phyloP scores from a whole-genome alignment of 2,113 vertebrate species.

The Mustelus asterias region DNA sequence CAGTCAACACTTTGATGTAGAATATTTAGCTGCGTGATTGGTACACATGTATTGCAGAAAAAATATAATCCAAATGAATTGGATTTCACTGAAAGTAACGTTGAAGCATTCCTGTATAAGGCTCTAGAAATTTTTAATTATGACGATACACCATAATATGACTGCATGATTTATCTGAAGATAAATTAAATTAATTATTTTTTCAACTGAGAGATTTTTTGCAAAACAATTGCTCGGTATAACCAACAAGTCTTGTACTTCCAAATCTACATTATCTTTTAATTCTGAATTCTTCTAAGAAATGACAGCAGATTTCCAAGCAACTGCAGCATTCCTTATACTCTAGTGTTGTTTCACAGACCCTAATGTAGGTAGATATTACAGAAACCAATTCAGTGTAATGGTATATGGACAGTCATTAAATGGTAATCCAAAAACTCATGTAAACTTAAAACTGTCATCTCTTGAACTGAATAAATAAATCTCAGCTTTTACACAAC shows the following conservation, averaged over 20 bases:
- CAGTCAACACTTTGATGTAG: not conserved
- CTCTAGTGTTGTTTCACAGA: not conserved
- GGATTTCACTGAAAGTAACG: not conserved
- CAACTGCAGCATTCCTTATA: not conserved
- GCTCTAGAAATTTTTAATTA: not conserved
- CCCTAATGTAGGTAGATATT: not conserved
- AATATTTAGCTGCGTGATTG: slow-evolving; percentile 6
- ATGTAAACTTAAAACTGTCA: slow-evolving; percentile 3
- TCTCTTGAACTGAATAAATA: slow-evolving; percentile 4
- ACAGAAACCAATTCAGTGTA: not conserved
- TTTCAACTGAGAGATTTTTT: not conserved
- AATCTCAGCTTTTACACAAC: slow-evolving; percentile 5
- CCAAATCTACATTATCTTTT: not conserved
- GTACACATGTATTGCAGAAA: not conserved
- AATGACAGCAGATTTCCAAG: not conserved
- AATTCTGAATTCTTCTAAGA: not conserved
- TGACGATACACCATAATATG: not conserved
- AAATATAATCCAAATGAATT: slow-evolving; percentile 21
- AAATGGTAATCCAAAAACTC: not conserved
- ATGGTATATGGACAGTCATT: not conserved
- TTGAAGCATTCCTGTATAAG: not conserved
- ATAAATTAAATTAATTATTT: slow-evolving; percentile 1
- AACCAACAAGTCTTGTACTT: not conserved
- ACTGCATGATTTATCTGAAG: not conserved
- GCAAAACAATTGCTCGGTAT: not conserved